A percentile compares a stretch with the other conserved stretches of the same genome.
Evolutionary conservation across 2,797 vertebrate genomes (phyloP).

Genomic region (Amblyraja radiata): DNA sequence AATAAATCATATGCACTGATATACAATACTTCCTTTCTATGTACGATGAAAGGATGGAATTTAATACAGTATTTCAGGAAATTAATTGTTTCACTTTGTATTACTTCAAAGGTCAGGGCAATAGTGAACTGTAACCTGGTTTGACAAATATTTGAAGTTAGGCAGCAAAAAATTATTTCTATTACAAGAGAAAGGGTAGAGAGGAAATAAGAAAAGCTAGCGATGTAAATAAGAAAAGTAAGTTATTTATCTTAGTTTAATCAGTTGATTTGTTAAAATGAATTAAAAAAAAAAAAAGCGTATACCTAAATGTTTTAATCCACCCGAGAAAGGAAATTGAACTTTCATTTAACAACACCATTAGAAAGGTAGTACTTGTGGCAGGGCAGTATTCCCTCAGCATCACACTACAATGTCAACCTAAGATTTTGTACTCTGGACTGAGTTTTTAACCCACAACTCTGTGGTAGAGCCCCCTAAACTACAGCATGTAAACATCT

Average conservation of each 20-base stretch:
- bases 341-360: neutral
- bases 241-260: neutral
- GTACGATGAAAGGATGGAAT: conserved; percentile 31
- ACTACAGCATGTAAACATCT: neutral
- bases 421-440: neutral
- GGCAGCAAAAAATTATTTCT: neutral
- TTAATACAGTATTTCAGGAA: conserved; percentile 36
- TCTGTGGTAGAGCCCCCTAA: neutral
- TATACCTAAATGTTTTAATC: no score
- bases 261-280: neutral
- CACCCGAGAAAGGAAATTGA: no score
- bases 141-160: neutral
- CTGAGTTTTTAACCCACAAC: no score
- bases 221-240: neutral
- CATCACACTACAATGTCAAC: neutral
- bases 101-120: conserved; percentile 26
- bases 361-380: neutral
- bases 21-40: conserved; percentile 37
- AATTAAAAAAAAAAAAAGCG: neutral
- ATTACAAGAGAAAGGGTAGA: neutral
- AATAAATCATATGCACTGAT: conserved; percentile 32
- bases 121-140: conserved; percentile 23
- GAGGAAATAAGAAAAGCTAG: neutral
- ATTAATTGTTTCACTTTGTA: conserved; percentile 37
- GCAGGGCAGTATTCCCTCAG: neutral